Conservation (phyloP, 2,113 vertebrate species). For the Mustelus asterias region DNA sequence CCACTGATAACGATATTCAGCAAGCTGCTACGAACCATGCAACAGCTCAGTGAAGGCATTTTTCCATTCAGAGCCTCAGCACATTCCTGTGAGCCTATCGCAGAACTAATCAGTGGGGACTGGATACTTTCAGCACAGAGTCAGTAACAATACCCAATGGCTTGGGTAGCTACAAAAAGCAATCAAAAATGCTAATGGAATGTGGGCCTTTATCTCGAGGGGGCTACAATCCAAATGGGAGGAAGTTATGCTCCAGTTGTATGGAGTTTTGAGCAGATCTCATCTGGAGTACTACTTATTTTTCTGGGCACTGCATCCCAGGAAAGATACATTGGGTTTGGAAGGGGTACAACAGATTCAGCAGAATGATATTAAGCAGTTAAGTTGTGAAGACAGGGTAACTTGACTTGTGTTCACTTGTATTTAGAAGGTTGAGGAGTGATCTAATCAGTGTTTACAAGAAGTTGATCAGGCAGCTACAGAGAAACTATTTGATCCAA, state of each 20-base stretch:
- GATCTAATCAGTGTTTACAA: not conserved
- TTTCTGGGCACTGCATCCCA: not conserved
- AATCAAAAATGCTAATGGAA: not conserved
- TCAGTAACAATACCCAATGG: constrained; percentile 6
- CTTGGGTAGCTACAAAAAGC: not conserved
- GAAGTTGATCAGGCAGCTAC: not conserved
- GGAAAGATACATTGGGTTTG: not conserved
- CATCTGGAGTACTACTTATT: not conserved
- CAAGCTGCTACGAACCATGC: not conserved
- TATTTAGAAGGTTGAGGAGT: not conserved
- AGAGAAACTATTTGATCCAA: not conserved
- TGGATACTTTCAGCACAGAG: not conserved
- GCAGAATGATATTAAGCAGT: not conserved
- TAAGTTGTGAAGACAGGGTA: not conserved
- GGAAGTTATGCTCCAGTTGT: not conserved
- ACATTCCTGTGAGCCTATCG: not conserved
- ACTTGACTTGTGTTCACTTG: not conserved
- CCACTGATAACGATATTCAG: not conserved
- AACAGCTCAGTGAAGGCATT: not conserved
- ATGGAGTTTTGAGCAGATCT: not conserved
- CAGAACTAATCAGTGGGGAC: not conserved
- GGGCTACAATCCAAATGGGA: not conserved
- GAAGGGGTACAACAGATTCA: not conserved
- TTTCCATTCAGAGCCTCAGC: not conserved
- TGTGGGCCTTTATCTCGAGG: not conserved